Percentiles rank a stretch among this genome's conserved stretches.
phyloP scores from a whole-genome alignment of 2,113 vertebrate species.

The Nannospalax galili region DNA sequence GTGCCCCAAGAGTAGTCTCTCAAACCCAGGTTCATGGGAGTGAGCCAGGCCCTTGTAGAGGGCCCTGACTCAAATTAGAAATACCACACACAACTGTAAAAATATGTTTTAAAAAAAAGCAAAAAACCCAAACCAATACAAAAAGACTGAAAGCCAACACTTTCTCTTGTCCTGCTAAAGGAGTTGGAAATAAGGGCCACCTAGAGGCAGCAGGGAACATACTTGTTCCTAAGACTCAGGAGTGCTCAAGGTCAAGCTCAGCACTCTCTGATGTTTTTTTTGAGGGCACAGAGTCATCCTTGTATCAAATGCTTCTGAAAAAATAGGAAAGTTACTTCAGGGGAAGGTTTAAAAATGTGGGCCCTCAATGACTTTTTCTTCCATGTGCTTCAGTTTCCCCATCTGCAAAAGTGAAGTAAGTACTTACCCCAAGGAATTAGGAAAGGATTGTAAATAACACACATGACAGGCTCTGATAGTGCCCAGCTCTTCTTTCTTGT shows the following conservation, averaged over 20 bases:
- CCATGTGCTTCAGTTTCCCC: background rate
- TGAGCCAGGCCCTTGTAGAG: no score
- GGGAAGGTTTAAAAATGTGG: background rate
- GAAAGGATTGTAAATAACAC: background rate
- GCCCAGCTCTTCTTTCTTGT: background rate
- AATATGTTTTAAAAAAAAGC: background rate
- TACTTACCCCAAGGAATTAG: background rate
- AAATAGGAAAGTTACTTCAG: no score
- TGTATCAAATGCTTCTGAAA: background rate
- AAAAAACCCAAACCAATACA: background rate
- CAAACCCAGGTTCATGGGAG: no score
- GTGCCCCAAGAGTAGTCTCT: background rate
- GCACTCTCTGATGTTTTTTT: background rate
- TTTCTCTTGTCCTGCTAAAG: background rate
- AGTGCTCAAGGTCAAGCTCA: background rate
- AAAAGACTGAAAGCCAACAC: background rate
- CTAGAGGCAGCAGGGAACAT: no score
- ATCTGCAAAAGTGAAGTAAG: background rate
- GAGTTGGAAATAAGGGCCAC: background rate
- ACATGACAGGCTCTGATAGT: fast-evolving
- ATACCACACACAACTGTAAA: background rate
- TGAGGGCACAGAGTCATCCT: background rate
- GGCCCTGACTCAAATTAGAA: background rate
- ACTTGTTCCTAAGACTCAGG: background rate
- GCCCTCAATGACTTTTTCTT: background rate